Evolutionary conservation across 2,113 vertebrate species (phyloP), one percentile per base, ranked within the genome.

Genomic region (Zosterops japonicus): DNA sequence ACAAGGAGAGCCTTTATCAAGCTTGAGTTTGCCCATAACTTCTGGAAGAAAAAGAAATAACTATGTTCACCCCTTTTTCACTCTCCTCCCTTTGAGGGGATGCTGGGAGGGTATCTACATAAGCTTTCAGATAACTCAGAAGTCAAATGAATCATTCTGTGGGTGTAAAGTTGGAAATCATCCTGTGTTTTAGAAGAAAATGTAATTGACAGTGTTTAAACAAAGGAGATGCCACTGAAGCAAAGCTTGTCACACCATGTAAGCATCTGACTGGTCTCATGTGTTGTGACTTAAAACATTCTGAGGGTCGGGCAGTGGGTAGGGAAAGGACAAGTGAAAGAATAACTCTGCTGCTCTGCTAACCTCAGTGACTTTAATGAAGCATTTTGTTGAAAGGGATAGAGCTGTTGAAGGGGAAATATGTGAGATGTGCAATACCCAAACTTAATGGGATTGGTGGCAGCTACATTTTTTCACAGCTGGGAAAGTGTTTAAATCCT

Each of bases 81-180:
- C 20, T 17, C 18, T 60, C 12, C 11, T 91, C 14, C 18, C 42
- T 92, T 81, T 89, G 31, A 69, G 20, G 21, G 13, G 23, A 16
- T 76, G 46, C 41, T 82, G 36, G 28, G 55, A 81, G 76, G 52
- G 70, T 69, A 78, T 82, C 88, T 90, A 61, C 55, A n/a, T 47
- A 78, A 83, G 61, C 59, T 91, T 85, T 94, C 57, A 79, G 82
- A 83, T 2, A 0, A 77, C 68, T 91, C 64, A 89, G 50, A 91
- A 97, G 71, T 96, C 88, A 95, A 77, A 93, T 86, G 83, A 96
- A 96, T 90, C 82, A 94, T 89, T 95, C 78, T 93, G 93, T 94
- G 83, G 86, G 72, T 0, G 23, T 89, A 59, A 71, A 96, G 76
- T 63, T 93, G 90, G 89, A 83, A 92, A 91, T 83, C 53, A 93